Evolutionary conservation across 2,888 invertebrate species (phyloP), one percentile per base, ranked within the genome.

Genomic region (Pherbina coryleti): DNA sequence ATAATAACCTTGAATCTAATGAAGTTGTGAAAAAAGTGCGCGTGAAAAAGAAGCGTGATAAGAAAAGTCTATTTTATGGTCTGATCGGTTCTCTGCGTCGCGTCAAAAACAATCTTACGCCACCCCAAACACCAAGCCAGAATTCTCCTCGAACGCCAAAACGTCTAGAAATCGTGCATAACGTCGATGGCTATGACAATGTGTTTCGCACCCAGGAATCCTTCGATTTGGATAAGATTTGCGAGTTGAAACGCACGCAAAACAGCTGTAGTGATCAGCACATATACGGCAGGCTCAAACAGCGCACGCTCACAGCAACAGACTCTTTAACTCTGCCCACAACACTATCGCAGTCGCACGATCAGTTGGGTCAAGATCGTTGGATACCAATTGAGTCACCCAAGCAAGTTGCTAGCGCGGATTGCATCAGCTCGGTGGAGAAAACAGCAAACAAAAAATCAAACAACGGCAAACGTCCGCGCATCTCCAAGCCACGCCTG

Each of bases 121-220:
- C 79, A 17, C 75, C 80, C 66, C 79, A 80, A 57, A 80, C 79
- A 17, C 51, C 77, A 55, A 49, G 76, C 17, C 79, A 76, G 75
- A 53, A 67, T 57, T 79, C 73, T 57, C 76, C 49, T 66, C 44
- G 73, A 66, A 49, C 57, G 44, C 73, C 28, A 11, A 79, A 77
- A 34, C 80, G 84, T 17, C 80, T 89, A 66, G 86, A 88, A 76
- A 89, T 90, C 34, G 84, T 89, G 28, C 89, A 90, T 81, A 88
- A 90, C 80, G 88, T 89, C 57, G 88, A 87, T 55, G 89, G 85
- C 5, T 84, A 79, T 77, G 84, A 86, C 5, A 84, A 87, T 75
- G 88, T 89, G 0, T 89, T 88, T 73, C 86, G 85, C 77, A 89
- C 89, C 53, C 88, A 88, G 76, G 86, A 87, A 66, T 87, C 88